phyloP scores from a whole-genome alignment of 2,888 invertebrate species.

The Ophioninae sp. region DNA sequence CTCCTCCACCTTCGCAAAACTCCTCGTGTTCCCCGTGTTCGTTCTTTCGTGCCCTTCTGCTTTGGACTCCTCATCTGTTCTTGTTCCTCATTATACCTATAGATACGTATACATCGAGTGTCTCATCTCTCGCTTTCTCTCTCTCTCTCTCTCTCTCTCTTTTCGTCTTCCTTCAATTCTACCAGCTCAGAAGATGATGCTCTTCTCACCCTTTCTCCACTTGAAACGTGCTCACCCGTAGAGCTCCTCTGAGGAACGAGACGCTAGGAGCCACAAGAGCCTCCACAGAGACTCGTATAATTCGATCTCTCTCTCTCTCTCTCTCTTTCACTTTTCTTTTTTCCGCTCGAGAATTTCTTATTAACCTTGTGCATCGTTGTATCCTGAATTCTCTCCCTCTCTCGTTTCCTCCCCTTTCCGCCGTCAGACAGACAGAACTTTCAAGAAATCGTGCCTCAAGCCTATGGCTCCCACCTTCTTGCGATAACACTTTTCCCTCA shows the following conservation, averaged over 20 bases:
- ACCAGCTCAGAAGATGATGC: slow-evolving; percentile 24
- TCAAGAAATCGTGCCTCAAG: slow-evolving; percentile 20
- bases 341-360: slow-evolving; percentile 50
- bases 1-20: slow-evolving; percentile 50
- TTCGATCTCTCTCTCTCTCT: slow-evolving; percentile 11
- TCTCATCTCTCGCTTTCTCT: slow-evolving; percentile 10
- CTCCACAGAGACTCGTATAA: slow-evolving; percentile 19
- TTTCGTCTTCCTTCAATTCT: slow-evolving; percentile 13
- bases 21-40: slow-evolving; percentile 58
- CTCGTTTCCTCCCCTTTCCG: not conserved
- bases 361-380: slow-evolving; percentile 57
- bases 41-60: slow-evolving; percentile 59
- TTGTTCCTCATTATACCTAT: slow-evolving; percentile 3
- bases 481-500: slow-evolving; percentile 11
- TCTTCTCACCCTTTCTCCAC: slow-evolving; percentile 44
- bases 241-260: slow-evolving; percentile 12
- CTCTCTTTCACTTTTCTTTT: slow-evolving; percentile 13
- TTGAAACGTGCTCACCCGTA: slow-evolving; percentile 42
- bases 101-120: not conserved
- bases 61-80: slow-evolving; percentile 55
- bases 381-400: slow-evolving; percentile 47
- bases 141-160: not conserved
- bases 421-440: slow-evolving; percentile 15
- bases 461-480: slow-evolving; percentile 13
- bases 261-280: slow-evolving; percentile 21